These are phyloP conservation scores for Torymus auratus DNA, from an alignment of 2,888 invertebrate species.

Conservation along the genomic window DNA sequence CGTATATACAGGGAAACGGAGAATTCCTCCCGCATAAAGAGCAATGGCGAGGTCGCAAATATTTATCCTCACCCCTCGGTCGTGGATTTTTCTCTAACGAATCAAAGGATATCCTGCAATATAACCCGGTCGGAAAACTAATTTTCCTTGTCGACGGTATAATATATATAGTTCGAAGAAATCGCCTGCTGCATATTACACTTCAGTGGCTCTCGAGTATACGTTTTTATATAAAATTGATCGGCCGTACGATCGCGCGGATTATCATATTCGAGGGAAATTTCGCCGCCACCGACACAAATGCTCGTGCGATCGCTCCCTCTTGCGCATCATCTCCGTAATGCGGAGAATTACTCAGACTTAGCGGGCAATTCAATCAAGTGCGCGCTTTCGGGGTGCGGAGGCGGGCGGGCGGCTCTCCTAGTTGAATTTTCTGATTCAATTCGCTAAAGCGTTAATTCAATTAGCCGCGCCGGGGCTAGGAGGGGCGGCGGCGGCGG, in stretches of 20 bases:
- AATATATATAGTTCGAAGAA: not conserved
- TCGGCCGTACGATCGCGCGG: constrained; percentile 1
- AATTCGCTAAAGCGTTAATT: constrained; percentile 58
- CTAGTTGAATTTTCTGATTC: constrained; percentile 59
- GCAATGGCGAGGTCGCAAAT: too few species aligned
- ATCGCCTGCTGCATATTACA: constrained; percentile 33
- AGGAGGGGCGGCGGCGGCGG: not conserved
- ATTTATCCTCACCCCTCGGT: too few species aligned
- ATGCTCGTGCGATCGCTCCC: not conserved
- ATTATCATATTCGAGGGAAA: constrained; percentile 45
- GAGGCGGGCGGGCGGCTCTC: not conserved
- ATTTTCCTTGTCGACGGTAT: not conserved
- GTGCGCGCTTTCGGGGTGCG: constrained; percentile 17
- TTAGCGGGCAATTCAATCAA: constrained; percentile 59
- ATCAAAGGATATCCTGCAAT: too few species aligned
- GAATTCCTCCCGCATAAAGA: not conserved
- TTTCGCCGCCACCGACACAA: not conserved
- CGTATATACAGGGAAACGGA: not conserved
- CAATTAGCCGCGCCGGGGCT: constrained; percentile 50
- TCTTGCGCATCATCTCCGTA: constrained; percentile 50
- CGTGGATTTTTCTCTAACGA: too few species aligned
- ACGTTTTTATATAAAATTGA: constrained; percentile 40
- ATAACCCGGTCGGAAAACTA: too few species aligned
- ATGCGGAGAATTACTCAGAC: constrained; percentile 58
- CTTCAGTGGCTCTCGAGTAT: constrained; percentile 41